A percentile compares a stretch with the other conserved stretches of the same genome.
These are phyloP conservation scores for Tamandua tetradactyla DNA, from an alignment of 2,797 vertebrate genomes.

Conservation along the genomic window DNA sequence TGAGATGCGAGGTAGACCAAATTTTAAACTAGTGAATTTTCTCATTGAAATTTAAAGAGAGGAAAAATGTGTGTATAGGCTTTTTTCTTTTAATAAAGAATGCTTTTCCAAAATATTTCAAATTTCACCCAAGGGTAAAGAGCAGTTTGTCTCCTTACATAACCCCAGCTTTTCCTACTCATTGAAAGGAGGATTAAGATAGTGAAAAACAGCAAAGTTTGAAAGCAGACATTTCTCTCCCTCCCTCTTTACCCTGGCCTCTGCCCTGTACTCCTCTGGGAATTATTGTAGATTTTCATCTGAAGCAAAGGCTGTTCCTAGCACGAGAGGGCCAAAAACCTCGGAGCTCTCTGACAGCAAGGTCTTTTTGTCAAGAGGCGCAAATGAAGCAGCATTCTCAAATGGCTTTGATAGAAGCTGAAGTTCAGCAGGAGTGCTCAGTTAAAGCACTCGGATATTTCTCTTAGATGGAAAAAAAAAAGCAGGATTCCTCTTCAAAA, in stretches of 20 bases:
- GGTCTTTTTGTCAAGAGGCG: background rate
- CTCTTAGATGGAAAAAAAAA: fast-evolving
- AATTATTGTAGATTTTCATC: background rate
- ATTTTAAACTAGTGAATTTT: background rate
- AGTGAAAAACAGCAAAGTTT: background rate
- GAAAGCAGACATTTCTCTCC: background rate
- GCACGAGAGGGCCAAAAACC: background rate
- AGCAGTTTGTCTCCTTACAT: fast-evolving
- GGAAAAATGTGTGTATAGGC: background rate
- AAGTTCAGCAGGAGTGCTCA: background rate
- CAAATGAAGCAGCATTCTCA: too few relatives aligned
- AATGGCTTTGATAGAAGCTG: background rate
- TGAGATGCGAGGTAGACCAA: too few relatives aligned
- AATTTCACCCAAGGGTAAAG: background rate
- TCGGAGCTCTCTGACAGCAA: background rate
- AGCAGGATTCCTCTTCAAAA: background rate
- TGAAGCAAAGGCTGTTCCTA: background rate
- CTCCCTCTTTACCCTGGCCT: too few relatives aligned
- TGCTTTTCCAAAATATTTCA: background rate
- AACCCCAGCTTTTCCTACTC: background rate
- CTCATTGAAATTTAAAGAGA: background rate
- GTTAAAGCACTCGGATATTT: background rate
- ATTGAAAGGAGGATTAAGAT: background rate
- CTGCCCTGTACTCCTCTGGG: fast-evolving
- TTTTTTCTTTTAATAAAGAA: background rate